Evolutionary conservation across 2,888 invertebrate genomes (phyloP), one percentile per base, ranked within the genome.

Genomic region (Aplocera efformata): DNA sequence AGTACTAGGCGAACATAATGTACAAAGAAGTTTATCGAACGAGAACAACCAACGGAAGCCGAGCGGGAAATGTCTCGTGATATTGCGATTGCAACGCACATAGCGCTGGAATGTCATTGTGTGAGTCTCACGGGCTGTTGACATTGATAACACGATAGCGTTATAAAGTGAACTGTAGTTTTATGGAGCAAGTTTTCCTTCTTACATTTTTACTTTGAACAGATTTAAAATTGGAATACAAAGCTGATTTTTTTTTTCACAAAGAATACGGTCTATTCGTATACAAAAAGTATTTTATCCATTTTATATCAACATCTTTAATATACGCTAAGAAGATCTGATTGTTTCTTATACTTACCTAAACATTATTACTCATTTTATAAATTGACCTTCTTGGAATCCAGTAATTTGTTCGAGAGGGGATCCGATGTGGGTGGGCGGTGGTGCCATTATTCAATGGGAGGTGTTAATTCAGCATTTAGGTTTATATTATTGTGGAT

Each of bases 401-500:
- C 61, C 69, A 52, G 58, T 70, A 58, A 70, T 67, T 68, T 66
- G 63, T 63, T 64, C 62, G 64, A 76, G 73, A 69, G 80, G 79
- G 79, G 78, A 72, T 68, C 55, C 65, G 42, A 62, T 51, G 61
- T 64, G 67, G 71, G 81, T 82, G 84, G 85, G 83, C 81, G 82
- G 67, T 46, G 53, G 40, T 45, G 46, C 48, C 48, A 53, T 53
- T 51, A 67, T 66, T 67, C 69, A 67, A 72, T 77, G 77, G 82
- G 77, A 82, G 85, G 84, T 76, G 82, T 80, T 83, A 75, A 81
- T 81, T 79, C 80, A 82, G 77, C 71, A 63, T 61, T 50, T 54
- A 50, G 62, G 63, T 63, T 63, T 61, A 58, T 53, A 50, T 63
- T 45, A 55, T 46, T 52, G 29, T 42, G 42, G 42, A 48, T 53